These are phyloP conservation scores for Leistus spinibarbis DNA, from an alignment of 2,888 invertebrate species.

Conservation along the genomic window DNA sequence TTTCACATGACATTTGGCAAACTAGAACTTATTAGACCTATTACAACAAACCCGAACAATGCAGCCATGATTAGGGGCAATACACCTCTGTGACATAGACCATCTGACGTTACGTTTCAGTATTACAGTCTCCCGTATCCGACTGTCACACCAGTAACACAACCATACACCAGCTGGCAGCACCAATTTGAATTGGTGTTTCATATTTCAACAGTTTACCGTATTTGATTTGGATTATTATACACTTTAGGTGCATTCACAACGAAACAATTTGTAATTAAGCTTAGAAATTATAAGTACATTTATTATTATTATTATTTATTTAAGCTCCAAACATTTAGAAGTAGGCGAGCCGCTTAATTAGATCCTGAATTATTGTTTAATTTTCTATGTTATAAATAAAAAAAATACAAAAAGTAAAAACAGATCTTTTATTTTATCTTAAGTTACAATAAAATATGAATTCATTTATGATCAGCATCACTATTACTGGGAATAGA, in stretches of 20 bases:
- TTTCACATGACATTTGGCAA: conserved; percentile 29
- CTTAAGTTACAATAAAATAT: neutral
- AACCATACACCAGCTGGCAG: conserved; percentile 1
- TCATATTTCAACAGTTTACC: no score
- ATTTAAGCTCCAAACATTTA: no score
- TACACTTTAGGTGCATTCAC: no score
- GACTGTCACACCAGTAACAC: neutral
- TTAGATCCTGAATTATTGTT: no score
- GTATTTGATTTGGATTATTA: neutral
- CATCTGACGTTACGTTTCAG: conserved; percentile 36
- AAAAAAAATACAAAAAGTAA: neutral
- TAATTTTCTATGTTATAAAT: no score
- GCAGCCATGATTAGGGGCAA: conserved; percentile 39
- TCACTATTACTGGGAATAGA: conserved; percentile 15
- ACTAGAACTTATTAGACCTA: conserved; percentile 25
- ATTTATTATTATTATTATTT: neutral
- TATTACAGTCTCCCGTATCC: conserved; percentile 11
- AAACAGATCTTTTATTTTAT: neutral
- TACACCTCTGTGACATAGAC: conserved; percentile 34
- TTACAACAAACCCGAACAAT: conserved; percentile 37
- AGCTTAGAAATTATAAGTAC: no score
- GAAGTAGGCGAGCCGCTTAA: no score
- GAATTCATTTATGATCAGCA: conserved; percentile 6
- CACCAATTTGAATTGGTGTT: neutral
- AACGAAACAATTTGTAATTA: no score